Evolutionary conservation across 2,888 invertebrate species (phyloP).

Genomic region (Spilosoma lubricipeda): DNA sequence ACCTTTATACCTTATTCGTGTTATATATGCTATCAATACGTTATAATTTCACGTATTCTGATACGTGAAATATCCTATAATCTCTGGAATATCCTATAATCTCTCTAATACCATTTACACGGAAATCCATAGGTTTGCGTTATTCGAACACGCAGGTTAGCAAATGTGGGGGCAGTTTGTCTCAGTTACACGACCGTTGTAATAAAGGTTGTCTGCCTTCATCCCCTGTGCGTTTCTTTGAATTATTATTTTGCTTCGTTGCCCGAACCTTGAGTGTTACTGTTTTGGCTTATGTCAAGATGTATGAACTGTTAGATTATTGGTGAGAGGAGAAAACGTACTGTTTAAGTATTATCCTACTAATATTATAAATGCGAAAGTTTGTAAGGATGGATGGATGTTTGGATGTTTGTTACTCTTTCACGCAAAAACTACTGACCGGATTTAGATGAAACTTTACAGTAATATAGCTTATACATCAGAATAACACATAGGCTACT

Average conservation of each 20-base stretch:
- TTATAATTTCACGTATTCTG: not conserved
- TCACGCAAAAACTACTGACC: too few relatives aligned
- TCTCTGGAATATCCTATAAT: slow-evolving; percentile 15
- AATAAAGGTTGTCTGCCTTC: slow-evolving; percentile 27
- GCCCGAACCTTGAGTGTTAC: slow-evolving; percentile 12
- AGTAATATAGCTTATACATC: too few relatives aligned
- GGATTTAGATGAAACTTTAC: too few relatives aligned
- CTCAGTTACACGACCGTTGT: slow-evolving; percentile 27
- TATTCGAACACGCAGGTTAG: slow-evolving; percentile 20
- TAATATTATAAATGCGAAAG: too few relatives aligned
- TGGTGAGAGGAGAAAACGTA: slow-evolving; percentile 2
- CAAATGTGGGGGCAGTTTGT: slow-evolving; percentile 45
- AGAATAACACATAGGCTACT: too few relatives aligned
- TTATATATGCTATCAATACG: not conserved
- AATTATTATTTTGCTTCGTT: slow-evolving; percentile 30
- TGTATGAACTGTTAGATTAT: not conserved
- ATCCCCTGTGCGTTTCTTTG: slow-evolving; percentile 29
- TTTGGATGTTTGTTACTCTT: too few relatives aligned
- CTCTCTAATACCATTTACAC: slow-evolving; percentile 25
- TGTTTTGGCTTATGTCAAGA: slow-evolving; percentile 13
- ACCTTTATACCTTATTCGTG: not conserved
- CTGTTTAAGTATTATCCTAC: not conserved
- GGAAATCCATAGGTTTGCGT: slow-evolving; percentile 28
- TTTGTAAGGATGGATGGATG: too few relatives aligned
- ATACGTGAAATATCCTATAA: slow-evolving; percentile 10